A percentile compares a stretch with the other conserved stretches of the same genome.
These are phyloP conservation scores for Euphonia xanthogaster DNA, from an alignment of 2,797 vertebrate genomes.

Conservation along the genomic window DNA sequence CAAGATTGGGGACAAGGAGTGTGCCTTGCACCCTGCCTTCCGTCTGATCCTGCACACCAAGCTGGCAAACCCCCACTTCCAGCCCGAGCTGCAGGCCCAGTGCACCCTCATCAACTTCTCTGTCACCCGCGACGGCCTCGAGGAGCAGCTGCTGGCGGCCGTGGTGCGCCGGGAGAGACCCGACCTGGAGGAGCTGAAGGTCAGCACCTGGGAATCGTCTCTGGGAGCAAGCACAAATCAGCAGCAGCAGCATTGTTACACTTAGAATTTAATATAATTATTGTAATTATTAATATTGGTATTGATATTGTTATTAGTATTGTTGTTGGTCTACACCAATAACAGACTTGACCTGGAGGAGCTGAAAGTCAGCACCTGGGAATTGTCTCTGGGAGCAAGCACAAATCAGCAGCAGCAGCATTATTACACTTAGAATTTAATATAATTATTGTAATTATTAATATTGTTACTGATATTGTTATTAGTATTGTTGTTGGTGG, in stretches of 20 bases:
- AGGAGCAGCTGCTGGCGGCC: slow-evolving; percentile 91
- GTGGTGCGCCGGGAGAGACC: slow-evolving; percentile 93
- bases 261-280: not conserved
- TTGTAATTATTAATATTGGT: too few relatives aligned
- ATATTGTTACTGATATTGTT: not conserved
- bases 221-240: not conserved
- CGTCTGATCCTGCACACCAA: slow-evolving; percentile 95
- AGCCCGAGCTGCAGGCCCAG: slow-evolving; percentile 95
- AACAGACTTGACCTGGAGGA: too few relatives aligned
- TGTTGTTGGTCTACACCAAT: not conserved
- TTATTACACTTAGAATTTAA: not conserved
- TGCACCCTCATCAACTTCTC: slow-evolving; percentile 96
- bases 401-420: not conserved
- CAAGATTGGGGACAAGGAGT: slow-evolving; percentile 94
- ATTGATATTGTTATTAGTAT: not conserved
- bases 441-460: not conserved
- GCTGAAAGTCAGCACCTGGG: not conserved
- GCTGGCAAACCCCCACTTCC: slow-evolving; percentile 93
- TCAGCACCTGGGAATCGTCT: not conserved
- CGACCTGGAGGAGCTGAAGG: slow-evolving; percentile 94
- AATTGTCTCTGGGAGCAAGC: not conserved
- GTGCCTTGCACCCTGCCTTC: slow-evolving; percentile 88
- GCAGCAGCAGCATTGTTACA: fast-evolving
- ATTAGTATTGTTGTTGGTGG: not conserved
- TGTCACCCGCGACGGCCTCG: slow-evolving; percentile 88